Evolutionary conservation across 2,797 vertebrate genomes (phyloP).

Genomic region (Australoheros facetus): DNA sequence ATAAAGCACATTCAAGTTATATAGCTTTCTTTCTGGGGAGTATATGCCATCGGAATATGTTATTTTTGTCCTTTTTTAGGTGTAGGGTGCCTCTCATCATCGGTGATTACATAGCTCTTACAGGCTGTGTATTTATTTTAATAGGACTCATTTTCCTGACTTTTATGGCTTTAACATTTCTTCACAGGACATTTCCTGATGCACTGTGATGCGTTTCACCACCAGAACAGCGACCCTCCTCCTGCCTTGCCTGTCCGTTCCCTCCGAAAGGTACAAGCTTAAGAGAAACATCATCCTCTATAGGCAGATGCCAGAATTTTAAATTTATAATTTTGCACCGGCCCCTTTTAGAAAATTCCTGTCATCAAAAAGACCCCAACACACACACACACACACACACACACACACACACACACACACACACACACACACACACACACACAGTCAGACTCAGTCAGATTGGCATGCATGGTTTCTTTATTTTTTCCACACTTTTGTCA

Average conservation of each 20-base stretch:
- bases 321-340: background rate
- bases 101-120: background rate
- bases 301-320: background rate
- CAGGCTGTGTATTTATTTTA: background rate
- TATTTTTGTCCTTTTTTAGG: background rate
- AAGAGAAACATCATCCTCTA: background rate
- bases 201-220: slow-evolving; percentile 98
- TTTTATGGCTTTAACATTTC: background rate
- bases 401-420: no score
- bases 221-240: slow-evolving; percentile 92
- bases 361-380: background rate
- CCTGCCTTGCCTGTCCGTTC: slow-evolving; percentile 94
- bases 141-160: background rate
- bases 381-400: no score
- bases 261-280: slow-evolving; percentile 90
- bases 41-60: background rate
- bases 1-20: background rate
- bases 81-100: background rate
- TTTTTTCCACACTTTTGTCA: background rate
- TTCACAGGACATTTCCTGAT: slow-evolving; percentile 93
- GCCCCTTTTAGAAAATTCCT: background rate
- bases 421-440: background rate
- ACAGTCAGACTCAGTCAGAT: background rate
- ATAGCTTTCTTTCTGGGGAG: background rate
- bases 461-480: background rate